A percentile compares a stretch with the other conserved stretches of the same genome.
Conservation (phyloP, 1,140 invertebrate genomes). For the Drosophila nebulosa region DNA sequence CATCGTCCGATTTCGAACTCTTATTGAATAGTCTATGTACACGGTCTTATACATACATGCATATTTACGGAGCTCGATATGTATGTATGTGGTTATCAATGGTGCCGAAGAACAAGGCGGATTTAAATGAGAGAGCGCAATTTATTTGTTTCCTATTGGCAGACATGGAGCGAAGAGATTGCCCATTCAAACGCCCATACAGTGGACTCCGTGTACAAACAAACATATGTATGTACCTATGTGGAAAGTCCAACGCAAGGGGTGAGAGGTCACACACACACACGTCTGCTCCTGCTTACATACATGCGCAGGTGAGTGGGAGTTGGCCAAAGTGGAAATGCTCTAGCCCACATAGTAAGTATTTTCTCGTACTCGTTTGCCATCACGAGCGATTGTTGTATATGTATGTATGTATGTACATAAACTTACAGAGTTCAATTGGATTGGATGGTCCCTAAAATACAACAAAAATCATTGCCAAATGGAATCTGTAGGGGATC, state of each 20-base stretch:
- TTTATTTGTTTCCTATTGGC: slow-evolving; percentile 33
- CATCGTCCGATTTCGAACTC: no score
- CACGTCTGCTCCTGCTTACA: neutral
- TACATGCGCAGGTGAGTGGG: neutral
- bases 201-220: neutral
- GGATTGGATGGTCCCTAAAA: no score
- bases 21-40: neutral
- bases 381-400: neutral
- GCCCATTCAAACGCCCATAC: slow-evolving; percentile 6
- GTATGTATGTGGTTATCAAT: neutral
- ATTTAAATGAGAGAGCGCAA: slow-evolving; percentile 27
- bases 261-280: neutral
- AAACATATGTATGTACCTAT: neutral
- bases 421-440: no score
- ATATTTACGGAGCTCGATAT: neutral
- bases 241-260: neutral
- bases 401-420: neutral
- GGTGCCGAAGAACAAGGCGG: slow-evolving; percentile 2
- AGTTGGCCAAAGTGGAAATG: slow-evolving; percentile 6
- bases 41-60: neutral
- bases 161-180: slow-evolving; percentile 20
- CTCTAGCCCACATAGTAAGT: neutral
- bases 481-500: no score
- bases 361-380: neutral
- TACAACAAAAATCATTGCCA: neutral